These are phyloP conservation scores for Lepidochitona cinerea DNA, from an alignment of 2,888 invertebrate species.

Conservation along the genomic window DNA sequence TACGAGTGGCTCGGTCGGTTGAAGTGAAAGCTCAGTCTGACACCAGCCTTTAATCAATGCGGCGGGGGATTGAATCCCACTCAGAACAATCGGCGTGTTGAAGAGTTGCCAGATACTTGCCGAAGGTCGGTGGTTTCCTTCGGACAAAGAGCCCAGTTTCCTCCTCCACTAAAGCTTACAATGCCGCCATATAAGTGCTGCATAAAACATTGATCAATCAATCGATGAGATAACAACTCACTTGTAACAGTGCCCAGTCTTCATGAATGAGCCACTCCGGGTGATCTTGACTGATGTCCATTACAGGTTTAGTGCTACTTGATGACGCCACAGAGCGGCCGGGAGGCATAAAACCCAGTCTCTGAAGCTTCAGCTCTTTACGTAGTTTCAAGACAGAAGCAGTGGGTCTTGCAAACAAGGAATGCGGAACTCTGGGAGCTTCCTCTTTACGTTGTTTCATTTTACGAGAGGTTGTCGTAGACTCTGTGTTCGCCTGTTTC, in stretches of 20 bases:
- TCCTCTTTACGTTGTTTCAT: slow-evolving; percentile 79
- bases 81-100: too few species aligned
- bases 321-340: slow-evolving; percentile 43
- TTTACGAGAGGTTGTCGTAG: slow-evolving; percentile 56
- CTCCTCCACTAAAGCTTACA: too few species aligned
- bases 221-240: too few species aligned
- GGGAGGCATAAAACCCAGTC: slow-evolving; percentile 72
- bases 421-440: slow-evolving; percentile 82
- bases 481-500: background rate
- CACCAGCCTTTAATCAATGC: too few species aligned
- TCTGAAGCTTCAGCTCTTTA: slow-evolving; percentile 83
- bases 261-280: slow-evolving; percentile 94
- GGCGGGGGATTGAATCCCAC: too few species aligned
- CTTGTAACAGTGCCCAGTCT: slow-evolving; percentile 85
- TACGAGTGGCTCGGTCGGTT: too few species aligned
- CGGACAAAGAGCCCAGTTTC: too few species aligned
- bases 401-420: slow-evolving; percentile 85
- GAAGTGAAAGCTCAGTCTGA: too few species aligned
- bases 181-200: too few species aligned
- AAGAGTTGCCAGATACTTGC: too few species aligned
- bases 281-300: slow-evolving; percentile 71
- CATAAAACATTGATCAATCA: too few species aligned
- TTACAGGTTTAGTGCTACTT: slow-evolving; percentile 39
- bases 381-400: slow-evolving; percentile 83
- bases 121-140: too few species aligned